Conservation (phyloP, 2,113 vertebrate genomes). For the Phyllostomus hastatus region DNA sequence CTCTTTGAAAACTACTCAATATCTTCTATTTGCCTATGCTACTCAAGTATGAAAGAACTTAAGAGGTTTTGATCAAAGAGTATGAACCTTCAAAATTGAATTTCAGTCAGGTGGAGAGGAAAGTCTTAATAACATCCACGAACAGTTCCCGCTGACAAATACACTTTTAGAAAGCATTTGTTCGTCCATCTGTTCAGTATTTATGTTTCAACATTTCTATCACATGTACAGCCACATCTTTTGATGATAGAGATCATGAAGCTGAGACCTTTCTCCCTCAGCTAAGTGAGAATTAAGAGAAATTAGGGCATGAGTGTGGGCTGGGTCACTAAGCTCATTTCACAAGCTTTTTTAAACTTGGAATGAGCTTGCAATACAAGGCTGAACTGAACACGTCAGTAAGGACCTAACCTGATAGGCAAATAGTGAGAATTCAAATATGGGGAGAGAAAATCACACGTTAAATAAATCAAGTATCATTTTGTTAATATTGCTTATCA, state of each 20-base stretch:
- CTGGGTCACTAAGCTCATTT: background rate
- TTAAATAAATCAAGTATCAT: too few species aligned
- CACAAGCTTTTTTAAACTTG: background rate
- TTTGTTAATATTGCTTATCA: background rate
- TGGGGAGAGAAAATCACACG: background rate
- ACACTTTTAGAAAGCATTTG: slow-evolving; percentile 20
- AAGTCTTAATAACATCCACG: slow-evolving; percentile 33
- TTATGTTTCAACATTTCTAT: background rate
- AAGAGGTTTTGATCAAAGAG: slow-evolving; percentile 49
- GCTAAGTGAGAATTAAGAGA: background rate
- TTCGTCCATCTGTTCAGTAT: slow-evolving; percentile 10
- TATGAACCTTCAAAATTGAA: slow-evolving; percentile 56
- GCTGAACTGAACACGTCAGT: background rate
- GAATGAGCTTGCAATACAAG: background rate
- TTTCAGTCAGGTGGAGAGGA: slow-evolving; percentile 47
- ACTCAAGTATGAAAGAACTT: slow-evolving; percentile 34
- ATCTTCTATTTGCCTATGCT: slow-evolving; percentile 41
- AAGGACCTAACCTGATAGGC: background rate
- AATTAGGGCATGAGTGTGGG: background rate
- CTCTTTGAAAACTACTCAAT: slow-evolving; percentile 45
- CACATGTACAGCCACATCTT: background rate
- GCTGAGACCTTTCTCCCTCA: background rate
- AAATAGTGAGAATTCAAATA: background rate
- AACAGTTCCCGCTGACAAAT: background rate
- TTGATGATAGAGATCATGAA: slow-evolving; percentile 13